A percentile compares a stretch with the other conserved stretches of the same genome.
Evolutionary conservation across 2,113 vertebrate genomes (phyloP).

Genomic region (Chionomys nivalis): DNA sequence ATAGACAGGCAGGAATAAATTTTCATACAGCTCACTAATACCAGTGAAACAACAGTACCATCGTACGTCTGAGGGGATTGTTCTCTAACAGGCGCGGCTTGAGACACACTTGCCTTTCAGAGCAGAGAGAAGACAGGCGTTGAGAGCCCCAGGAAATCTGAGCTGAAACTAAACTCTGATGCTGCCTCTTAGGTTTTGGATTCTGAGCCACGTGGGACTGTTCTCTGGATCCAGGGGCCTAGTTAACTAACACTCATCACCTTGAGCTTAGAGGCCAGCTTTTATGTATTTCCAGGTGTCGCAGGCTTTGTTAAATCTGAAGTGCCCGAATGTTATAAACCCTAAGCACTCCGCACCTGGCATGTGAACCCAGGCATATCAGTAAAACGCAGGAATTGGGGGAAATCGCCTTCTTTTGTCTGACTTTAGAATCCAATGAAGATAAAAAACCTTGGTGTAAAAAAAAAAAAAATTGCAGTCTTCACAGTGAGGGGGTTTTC

Average conservation of each 20-base stretch:
- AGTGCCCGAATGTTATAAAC: constrained; percentile 73
- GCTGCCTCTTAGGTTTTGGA: constrained; percentile 70
- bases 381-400: constrained; percentile 50
- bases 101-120: neutral
- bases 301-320: constrained; percentile 76
- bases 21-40: neutral
- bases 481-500: neutral
- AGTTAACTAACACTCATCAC: constrained; percentile 77
- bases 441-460: constrained; percentile 27
- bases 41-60: neutral
- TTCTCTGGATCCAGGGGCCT: constrained; percentile 64
- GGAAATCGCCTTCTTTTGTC: constrained; percentile 34
- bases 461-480: neutral
- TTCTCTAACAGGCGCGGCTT: neutral
- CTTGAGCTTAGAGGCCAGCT: constrained; percentile 62
- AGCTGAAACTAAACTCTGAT: constrained; percentile 70
- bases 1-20: neutral
- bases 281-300: constrained; percentile 81
- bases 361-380: constrained; percentile 1
- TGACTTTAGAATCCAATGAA: constrained; percentile 20
- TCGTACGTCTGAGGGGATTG: neutral
- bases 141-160: constrained; percentile 70
- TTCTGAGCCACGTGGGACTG: constrained; percentile 66
- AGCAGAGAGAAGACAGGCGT: constrained; percentile 41
- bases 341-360: constrained; percentile 73